Evolutionary conservation across 2,797 vertebrate species (phyloP), one percentile per base, ranked within the genome.

Genomic region (Fistularia commersonii): DNA sequence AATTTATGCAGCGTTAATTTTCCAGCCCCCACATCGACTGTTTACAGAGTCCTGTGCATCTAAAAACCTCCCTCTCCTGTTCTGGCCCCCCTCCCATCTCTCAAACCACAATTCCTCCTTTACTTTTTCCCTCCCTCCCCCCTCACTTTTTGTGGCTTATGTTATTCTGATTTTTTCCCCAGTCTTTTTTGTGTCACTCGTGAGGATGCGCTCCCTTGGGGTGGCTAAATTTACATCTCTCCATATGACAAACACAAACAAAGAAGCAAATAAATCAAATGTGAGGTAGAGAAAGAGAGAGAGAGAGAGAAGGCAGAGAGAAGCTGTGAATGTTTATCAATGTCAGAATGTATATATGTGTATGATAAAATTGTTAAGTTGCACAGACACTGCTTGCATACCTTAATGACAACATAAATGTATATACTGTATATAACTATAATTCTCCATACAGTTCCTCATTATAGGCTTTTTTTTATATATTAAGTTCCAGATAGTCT

Each of bases 1-100:
- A 82, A 86, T 89, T 88, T 87, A 88, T 88, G 84, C 85, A 87
- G 76, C 77, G 80, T 81, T 89, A 84, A 89, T 90, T 90, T 88
- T 86, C 79, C 83, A 85, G 77, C 84, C 86, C 77, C 84, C 74
- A 72, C 74, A 51, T 75, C 54, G 72, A 83, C 80, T 87, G 82
- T 86, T 85, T 86, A 86, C 85, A 82, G 76, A 86, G 83, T 87
- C 82, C 84, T 82, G 75, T 50, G 60, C 77, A 72, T 81, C 74
- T 85, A 77, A 81, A 81, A 85, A 82, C 74, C 74, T 75, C 62
- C 54, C 41, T 76, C 66, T 75, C 76, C 80, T 80, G 55, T 80
- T 75, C 67, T 69, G 3, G 33, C 10, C 11, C 43, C 48, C 11
- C 6, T 45, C 13, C 49, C 34, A 54, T 67, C 67, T 74, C 68